Base-by-base conservation (phyloP, 2,888 invertebrate genomes). In the Drosophila heteroneura region DNA sequence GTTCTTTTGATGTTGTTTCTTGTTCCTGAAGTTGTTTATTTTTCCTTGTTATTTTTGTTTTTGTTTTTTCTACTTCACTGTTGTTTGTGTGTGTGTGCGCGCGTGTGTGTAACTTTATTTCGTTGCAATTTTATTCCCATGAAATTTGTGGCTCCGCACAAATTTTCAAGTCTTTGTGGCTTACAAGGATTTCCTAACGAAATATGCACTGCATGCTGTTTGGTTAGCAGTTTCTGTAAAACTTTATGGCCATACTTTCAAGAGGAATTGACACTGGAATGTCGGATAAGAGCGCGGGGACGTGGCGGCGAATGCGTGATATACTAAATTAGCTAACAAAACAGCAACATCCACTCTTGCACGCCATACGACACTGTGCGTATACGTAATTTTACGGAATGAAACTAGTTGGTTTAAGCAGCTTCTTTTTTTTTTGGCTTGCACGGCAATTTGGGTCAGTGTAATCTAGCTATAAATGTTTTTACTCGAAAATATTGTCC, bases 161-260 rank as follows among this genome's bases (percentile, higher is more conserved):
- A 89, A 87, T 85, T 89, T 87, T 85, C 82, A 78, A 89, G 85
- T 87, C 85, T 89, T 89, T 89, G 90, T 85, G 88, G 85, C 85
- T 89, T 89, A 89, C 85, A 87, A 85, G 85, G 90, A 85, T 85
- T 85, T 87, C 66, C 74, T 66, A 79, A 81, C 79, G 66, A 79
- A 79, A 82, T 80, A 82, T 80, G 65, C 70, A 79, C 71, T 81
- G 77, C 81, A 60, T 70, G 76, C 68, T 66, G 74, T 72, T 68
- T 61, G 66, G 70, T 41, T 71, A 67, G 70, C 61, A 70, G 62
- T 68, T 54, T 67, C 57, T 66, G 66, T 70, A 75, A 76, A 89
- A 89, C 70, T 89, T 87, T 84, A 85, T 78, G 74, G 56, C 75
- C 77, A 83, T 78, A 83, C 74, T 74, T 83, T 71, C 75, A 72